Base-by-base conservation (phyloP, 2,888 invertebrate species). In the Lasiommata megera region DNA sequence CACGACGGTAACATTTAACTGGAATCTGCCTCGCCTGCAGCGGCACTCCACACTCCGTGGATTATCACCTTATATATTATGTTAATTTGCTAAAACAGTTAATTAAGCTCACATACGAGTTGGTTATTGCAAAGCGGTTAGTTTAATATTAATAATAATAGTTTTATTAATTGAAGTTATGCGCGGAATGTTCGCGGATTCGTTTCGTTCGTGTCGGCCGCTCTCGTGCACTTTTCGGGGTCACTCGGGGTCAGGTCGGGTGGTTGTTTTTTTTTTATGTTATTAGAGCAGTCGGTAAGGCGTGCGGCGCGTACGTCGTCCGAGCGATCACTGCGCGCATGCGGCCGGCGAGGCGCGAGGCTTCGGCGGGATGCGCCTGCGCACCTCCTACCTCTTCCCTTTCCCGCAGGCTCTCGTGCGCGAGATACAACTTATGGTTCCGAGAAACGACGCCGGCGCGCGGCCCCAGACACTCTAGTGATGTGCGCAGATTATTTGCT, bases 151-250 rank as follows among this genome's bases (percentile, higher is more conserved):
- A 58, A 53, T 56, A 37, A 51, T 54, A n/a, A 23, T 51, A 52
- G 67, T 6, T 47, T 34, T 12, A 48, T 34, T 48, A 36, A 37
- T 48, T 48, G 65, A 18, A 52, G 69, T 72, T 72, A 68, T 77
- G 77, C 76, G 83, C 79, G 76, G 60, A 54, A 57, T 59, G 61
- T 56, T 67, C 67, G 66, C 63, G 67, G 72, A 73, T 76, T 84
- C 84, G 84, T 84, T 82, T 87, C 87, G 87, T 87, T 84, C 79
- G 85, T 77, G 76, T 55, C 57, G 74, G 73, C 74, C 79, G 81
- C 79, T 78, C 84, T 78, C 84, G 79, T 80, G 82, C 79, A 80
- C 82, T 79, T 70, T 58, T 71, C 73, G 79, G 80, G 85, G 85
- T 86, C 84, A 84, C 84, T 78, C 76, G 80, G 82, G 85, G 84